Conservation (phyloP, 2,113 vertebrate genomes). For the Notarius lentiginosus region DNA sequence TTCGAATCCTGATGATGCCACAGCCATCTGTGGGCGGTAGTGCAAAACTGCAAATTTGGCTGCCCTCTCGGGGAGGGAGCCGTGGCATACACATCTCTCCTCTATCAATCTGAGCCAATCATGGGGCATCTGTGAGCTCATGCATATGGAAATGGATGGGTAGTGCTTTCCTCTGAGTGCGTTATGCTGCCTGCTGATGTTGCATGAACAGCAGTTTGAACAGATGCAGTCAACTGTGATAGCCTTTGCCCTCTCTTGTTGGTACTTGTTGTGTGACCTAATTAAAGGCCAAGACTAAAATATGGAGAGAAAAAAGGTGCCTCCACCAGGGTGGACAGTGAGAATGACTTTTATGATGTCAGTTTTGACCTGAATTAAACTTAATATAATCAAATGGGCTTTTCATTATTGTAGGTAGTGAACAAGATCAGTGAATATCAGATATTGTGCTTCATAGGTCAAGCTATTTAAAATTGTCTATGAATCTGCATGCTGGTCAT, state of each 20-base stretch:
- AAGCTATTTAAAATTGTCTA: slow-evolving; percentile 22
- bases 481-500: slow-evolving; percentile 28
- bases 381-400: not conserved
- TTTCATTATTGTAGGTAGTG: slow-evolving; percentile 24
- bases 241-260: not conserved
- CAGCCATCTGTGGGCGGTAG: not conserved
- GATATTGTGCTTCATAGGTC: slow-evolving; percentile 6
- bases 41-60: not conserved
- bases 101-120: not conserved
- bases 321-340: not conserved
- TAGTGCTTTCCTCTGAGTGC: not conserved
- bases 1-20: not conserved
- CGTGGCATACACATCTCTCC: not conserved
- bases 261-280: not conserved
- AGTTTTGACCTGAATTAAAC: slow-evolving; percentile 2
- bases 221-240: not conserved
- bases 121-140: not conserved
- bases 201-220: not conserved
- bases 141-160: not conserved
- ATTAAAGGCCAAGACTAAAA: not conserved
- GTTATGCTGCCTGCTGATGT: not conserved
- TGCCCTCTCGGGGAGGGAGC: not conserved
- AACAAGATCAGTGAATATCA: slow-evolving; percentile 15
- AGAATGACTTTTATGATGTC: not conserved
- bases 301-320: not conserved